phyloP scores from a whole-genome alignment of 2,888 invertebrate genomes.

The Iselma pallidipennis region DNA sequence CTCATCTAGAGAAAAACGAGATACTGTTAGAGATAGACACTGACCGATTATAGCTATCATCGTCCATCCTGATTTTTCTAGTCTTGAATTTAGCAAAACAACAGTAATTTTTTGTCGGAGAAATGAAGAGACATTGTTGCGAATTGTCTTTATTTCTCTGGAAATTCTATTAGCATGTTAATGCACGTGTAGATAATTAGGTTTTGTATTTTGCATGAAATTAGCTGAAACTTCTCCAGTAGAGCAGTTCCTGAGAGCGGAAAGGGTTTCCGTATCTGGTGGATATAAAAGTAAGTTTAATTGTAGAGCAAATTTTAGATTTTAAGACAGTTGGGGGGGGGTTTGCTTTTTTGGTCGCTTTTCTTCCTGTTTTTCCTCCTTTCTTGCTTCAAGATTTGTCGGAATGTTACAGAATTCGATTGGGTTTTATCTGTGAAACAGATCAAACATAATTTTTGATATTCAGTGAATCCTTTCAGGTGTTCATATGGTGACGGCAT shows the following conservation, averaged over 20 bases:
- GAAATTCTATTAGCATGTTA: neutral
- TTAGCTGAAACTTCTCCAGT: constrained; percentile 41
- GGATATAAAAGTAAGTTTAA: constrained; percentile 42
- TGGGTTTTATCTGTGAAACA: constrained; percentile 5
- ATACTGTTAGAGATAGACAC: constrained; percentile 41
- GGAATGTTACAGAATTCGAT: constrained; percentile 24
- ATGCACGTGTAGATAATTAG: constrained; percentile 8
- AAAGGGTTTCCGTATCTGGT: constrained; percentile 43
- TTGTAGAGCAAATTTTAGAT: neutral
- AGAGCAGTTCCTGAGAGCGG: constrained; percentile 45
- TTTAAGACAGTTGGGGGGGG: neutral
- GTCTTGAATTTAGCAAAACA: neutral
- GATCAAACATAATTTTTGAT: constrained; percentile 5
- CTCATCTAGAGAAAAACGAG: constrained; percentile 41
- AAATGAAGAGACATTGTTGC: neutral
- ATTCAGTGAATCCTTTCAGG: constrained; percentile 41
- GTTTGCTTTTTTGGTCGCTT: constrained; percentile 3
- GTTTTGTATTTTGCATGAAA: constrained; percentile 8
- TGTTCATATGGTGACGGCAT: constrained; percentile 22
- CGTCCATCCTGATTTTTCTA: constrained; percentile 20
- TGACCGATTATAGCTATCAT: constrained; percentile 24
- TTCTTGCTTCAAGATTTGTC: constrained; percentile 4
- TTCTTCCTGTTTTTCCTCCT: neutral
- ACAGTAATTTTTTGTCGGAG: neutral
- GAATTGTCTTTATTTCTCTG: neutral